Conservation (phyloP, 1,140 invertebrate genomes). For the Solenopsis fugax region DNA sequence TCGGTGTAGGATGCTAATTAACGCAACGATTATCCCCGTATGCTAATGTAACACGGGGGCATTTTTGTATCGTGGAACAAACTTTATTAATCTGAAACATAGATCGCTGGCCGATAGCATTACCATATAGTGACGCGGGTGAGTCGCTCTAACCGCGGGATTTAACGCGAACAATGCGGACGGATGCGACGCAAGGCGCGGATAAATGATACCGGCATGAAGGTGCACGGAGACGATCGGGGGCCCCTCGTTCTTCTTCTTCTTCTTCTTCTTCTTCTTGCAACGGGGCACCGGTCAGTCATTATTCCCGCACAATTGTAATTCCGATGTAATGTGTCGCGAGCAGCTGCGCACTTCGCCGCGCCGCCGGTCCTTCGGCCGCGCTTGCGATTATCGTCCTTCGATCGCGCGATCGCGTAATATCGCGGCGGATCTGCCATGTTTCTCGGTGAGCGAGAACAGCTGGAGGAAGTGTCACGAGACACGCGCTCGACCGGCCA, state of each 20-base stretch:
- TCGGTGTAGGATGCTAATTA: slow-evolving; percentile 12
- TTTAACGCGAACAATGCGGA: neutral
- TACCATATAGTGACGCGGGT: slow-evolving; percentile 4
- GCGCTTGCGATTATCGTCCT: slow-evolving; percentile 62
- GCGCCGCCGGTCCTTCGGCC: slow-evolving; percentile 1
- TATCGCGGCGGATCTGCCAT: slow-evolving; percentile 63
- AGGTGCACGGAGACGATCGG: neutral
- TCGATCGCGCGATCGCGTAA: slow-evolving; percentile 64
- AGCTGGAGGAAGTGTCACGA: slow-evolving; percentile 75
- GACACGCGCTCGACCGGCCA: neutral
- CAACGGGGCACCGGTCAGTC: slow-evolving; percentile 27
- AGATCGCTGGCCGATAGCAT: slow-evolving; percentile 36
- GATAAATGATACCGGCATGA: slow-evolving; percentile 41
- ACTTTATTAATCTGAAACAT: slow-evolving; percentile 33
- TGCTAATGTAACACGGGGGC: slow-evolving; percentile 32
- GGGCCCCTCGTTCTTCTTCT: neutral
- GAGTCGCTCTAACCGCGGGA: neutral
- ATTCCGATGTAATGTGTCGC: slow-evolving; percentile 54
- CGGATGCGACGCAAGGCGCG: neutral
- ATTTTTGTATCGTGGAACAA: slow-evolving; percentile 31
- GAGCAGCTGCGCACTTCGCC: slow-evolving; percentile 63
- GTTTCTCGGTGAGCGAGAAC: slow-evolving; percentile 35
- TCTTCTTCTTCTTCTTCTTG: neutral
- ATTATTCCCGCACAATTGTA: slow-evolving; percentile 52
- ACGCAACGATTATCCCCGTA: slow-evolving; percentile 30